phyloP scores from a whole-genome alignment of 2,888 invertebrate species.

The Dinocampus coccinellae region DNA sequence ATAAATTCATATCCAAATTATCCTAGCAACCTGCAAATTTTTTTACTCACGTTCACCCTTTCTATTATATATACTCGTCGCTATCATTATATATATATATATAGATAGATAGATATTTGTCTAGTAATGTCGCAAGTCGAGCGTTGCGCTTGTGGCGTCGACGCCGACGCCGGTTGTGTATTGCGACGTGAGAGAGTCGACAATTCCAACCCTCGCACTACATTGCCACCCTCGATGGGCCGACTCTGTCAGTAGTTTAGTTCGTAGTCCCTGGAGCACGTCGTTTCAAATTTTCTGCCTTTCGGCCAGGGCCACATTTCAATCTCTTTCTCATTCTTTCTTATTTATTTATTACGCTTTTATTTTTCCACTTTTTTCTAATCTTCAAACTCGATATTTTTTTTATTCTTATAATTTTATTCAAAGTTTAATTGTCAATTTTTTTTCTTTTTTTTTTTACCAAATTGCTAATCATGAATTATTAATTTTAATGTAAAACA shows the following conservation, averaged over 20 bases:
- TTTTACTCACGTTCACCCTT: not conserved
- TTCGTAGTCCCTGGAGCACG: constrained; percentile 56
- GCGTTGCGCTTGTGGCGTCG: constrained; percentile 35
- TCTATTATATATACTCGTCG: not conserved
- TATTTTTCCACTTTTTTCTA: not conserved
- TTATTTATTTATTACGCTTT: not conserved
- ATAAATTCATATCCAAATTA: not conserved
- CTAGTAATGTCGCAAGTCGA: constrained; percentile 27
- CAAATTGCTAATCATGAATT: too few relatives aligned
- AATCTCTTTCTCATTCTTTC: not conserved
- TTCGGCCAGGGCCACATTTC: not conserved
- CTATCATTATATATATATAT: not conserved
- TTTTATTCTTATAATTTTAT: too few relatives aligned
- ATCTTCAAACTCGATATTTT: constrained; percentile 38
- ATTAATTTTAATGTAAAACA: too few relatives aligned
- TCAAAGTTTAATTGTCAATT: too few relatives aligned
- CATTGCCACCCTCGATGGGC: constrained; percentile 50
- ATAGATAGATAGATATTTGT: not conserved
- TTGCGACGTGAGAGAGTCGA: constrained; percentile 40
- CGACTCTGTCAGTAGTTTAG: constrained; percentile 57
- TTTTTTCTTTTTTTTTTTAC: too few relatives aligned
- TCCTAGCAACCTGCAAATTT: constrained; percentile 2
- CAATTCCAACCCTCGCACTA: constrained; percentile 37
- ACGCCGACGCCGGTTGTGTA: constrained; percentile 49
- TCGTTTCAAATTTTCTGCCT: constrained; percentile 40